These are phyloP conservation scores for Coecobrya sp. DNA, from an alignment of 2,888 invertebrate genomes.

Conservation along the genomic window DNA sequence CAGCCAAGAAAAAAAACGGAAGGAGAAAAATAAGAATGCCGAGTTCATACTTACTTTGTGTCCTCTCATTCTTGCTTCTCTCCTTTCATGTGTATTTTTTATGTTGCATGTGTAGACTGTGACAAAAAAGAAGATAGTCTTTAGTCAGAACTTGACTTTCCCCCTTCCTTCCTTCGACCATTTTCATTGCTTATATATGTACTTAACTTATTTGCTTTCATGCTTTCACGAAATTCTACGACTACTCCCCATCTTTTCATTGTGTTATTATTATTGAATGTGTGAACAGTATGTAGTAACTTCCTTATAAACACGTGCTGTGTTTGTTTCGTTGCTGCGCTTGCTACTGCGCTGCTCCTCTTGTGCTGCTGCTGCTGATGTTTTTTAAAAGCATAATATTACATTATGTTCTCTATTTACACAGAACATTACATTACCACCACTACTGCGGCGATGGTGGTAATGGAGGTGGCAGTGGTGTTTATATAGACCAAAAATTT, in stretches of 20 bases:
- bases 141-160: slow-evolving; percentile 72
- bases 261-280: slow-evolving; percentile 54
- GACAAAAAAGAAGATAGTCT: slow-evolving; percentile 74
- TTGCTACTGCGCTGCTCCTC: slow-evolving; percentile 49
- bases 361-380: slow-evolving; percentile 28
- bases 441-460: slow-evolving; percentile 43
- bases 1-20: slow-evolving; percentile 32
- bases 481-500: slow-evolving; percentile 50
- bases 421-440: slow-evolving; percentile 56
- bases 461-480: slow-evolving; percentile 30
- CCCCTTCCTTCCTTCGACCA: slow-evolving; percentile 66
- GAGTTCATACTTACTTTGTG: slow-evolving; percentile 11
- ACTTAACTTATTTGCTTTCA: slow-evolving; percentile 76
- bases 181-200: slow-evolving; percentile 51
- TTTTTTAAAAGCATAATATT: slow-evolving; percentile 54
- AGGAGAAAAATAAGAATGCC: background rate
- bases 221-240: slow-evolving; percentile 67
- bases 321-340: slow-evolving; percentile 26
- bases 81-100: slow-evolving; percentile 40
- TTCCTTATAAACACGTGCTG: slow-evolving; percentile 74
- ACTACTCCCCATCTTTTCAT: slow-evolving; percentile 59
- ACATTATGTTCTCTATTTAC: slow-evolving; percentile 58
- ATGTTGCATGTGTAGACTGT: slow-evolving; percentile 53
- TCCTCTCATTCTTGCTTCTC: background rate
- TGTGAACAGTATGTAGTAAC: slow-evolving; percentile 67